Evolutionary conservation across 2,113 vertebrate genomes (phyloP).

Genomic region (Coptodon bakossiorum): DNA sequence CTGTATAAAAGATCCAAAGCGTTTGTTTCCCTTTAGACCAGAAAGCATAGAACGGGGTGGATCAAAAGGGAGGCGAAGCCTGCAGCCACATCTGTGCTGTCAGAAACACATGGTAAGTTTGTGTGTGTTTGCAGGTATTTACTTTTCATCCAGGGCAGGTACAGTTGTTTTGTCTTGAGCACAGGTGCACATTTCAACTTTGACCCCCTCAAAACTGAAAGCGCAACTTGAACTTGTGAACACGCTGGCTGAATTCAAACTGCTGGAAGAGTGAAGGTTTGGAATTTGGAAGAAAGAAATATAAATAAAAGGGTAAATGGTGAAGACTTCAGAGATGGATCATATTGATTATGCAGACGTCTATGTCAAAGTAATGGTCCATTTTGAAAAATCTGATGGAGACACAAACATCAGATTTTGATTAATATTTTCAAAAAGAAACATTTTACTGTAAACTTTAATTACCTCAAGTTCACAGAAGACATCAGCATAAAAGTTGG

Average conservation of each 20-base stretch:
- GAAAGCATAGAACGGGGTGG: background rate
- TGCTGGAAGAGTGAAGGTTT: background rate
- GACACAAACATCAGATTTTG: background rate
- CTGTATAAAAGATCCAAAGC: background rate
- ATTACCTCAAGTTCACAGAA: background rate
- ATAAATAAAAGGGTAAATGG: background rate
- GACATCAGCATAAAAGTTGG: background rate
- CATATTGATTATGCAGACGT: background rate
- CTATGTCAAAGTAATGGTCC: background rate
- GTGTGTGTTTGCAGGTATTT: constrained; percentile 7
- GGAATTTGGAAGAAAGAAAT: background rate
- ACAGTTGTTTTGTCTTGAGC: constrained; percentile 69
- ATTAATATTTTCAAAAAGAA: background rate
- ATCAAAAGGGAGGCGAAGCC: background rate
- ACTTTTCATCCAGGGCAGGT: constrained; percentile 37
- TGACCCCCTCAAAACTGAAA: constrained; percentile 56
- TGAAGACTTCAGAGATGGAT: background rate
- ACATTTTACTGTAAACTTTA: background rate
- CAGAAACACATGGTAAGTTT: background rate
- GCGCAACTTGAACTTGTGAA: background rate
- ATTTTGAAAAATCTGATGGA: background rate
- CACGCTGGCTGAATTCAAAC: background rate
- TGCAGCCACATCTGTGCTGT: background rate
- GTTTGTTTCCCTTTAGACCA: background rate
- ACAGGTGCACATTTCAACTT: constrained; percentile 72